Evolutionary conservation across 2,888 invertebrate genomes (phyloP).

Genomic region (Aphidoletes aphidimyza): DNA sequence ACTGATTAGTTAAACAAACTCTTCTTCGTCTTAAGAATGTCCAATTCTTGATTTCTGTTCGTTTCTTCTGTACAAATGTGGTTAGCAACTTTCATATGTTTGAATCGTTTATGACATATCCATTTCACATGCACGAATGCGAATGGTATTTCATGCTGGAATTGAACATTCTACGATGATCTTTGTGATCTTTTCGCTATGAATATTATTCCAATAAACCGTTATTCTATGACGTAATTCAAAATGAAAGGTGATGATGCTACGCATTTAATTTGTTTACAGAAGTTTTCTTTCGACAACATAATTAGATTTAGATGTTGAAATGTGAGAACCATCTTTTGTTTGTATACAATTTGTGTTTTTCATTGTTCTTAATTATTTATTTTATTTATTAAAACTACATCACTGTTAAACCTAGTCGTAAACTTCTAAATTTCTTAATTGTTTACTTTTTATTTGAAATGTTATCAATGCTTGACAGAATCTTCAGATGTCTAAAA

Average conservation of each 20-base stretch:
- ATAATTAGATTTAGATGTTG: background rate
- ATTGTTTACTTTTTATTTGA: no score
- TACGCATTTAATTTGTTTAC: background rate
- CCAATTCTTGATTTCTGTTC: constrained; percentile 35
- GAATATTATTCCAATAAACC: background rate
- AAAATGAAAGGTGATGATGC: background rate
- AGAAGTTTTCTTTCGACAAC: background rate
- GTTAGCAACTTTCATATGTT: background rate
- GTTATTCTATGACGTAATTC: background rate
- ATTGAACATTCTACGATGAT: background rate
- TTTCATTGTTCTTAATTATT: no score
- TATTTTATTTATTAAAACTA: no score
- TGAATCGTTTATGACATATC: background rate
- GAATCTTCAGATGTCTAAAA: no score
- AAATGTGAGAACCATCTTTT: no score
- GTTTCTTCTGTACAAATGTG: background rate
- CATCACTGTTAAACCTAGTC: no score
- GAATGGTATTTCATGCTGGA: background rate
- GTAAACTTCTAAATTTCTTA: no score
- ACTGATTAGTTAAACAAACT: constrained; percentile 33
- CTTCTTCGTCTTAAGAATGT: constrained; percentile 39
- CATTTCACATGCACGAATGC: background rate
- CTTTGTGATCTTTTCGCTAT: background rate
- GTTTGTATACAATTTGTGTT: no score
- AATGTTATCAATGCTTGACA: no score